Evolutionary conservation across 2,797 vertebrate genomes (phyloP).

Genomic region (Siniperca obscura): DNA sequence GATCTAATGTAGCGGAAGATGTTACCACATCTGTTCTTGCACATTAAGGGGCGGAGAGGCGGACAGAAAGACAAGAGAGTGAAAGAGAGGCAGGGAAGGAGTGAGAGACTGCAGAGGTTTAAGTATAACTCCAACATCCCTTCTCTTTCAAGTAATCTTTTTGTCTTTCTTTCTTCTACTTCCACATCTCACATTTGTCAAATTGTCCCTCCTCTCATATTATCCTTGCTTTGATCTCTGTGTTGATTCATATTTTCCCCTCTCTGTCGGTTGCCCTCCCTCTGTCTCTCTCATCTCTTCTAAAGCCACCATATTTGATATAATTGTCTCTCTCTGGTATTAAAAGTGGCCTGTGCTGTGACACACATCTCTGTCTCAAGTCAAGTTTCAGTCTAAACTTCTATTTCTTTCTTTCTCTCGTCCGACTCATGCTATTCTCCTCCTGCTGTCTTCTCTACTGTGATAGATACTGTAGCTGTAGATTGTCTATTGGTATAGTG

Average conservation of each 20-base stretch:
- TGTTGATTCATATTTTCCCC: slow-evolving; percentile 1
- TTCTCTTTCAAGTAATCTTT: slow-evolving; percentile 15
- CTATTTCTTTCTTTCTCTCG: slow-evolving; percentile 5
- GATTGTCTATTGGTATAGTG: slow-evolving; percentile 63
- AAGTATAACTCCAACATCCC: slow-evolving; percentile 4
- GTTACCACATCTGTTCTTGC: slow-evolving; percentile 58
- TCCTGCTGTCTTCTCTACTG: slow-evolving; percentile 4
- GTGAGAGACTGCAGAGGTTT: slow-evolving; percentile 22
- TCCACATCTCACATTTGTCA: slow-evolving; percentile 7
- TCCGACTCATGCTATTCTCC: slow-evolving; percentile 1
- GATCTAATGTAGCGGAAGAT: slow-evolving; percentile 69
- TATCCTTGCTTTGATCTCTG: slow-evolving; percentile 6
- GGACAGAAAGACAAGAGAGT: slow-evolving; percentile 24
- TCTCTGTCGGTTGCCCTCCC: slow-evolving; percentile 16
- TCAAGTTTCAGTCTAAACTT: slow-evolving; percentile 5
- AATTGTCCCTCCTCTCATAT: slow-evolving; percentile 4
- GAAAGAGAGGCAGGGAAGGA: slow-evolving; percentile 22
- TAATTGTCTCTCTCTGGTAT: slow-evolving; percentile 41
- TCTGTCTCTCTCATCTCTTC: slow-evolving; percentile 7
- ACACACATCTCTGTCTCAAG: background rate
- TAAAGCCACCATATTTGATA: slow-evolving; percentile 24
- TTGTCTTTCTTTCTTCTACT: slow-evolving; percentile 1
- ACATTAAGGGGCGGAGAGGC: slow-evolving; percentile 30
- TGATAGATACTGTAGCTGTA: slow-evolving; percentile 66
- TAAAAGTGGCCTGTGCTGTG: slow-evolving; percentile 26